Evolutionary conservation across 2,797 vertebrate genomes (phyloP), one percentile per base, ranked within the genome.

Genomic region (Enteromius unitaeniatus): DNA sequence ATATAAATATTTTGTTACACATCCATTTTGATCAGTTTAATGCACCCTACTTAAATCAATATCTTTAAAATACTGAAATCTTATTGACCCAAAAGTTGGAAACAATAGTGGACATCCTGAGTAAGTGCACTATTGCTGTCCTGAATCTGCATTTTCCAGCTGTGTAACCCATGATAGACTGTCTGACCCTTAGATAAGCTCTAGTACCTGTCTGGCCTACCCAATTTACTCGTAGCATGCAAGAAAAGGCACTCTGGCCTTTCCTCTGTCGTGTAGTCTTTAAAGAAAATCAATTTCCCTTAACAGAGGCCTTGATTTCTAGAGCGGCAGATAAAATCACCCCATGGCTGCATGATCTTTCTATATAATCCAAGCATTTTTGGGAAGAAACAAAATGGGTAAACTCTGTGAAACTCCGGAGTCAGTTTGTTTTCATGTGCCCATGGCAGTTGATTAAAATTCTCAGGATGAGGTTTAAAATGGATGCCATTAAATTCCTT

Each of bases 241-340:
- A 67, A 70, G 21, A 62, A 74, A 79, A 73, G 49, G 13, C 9
- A 6, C 67, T 68, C 80, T 68, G 81, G 78, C 40, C 69, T 68
- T 83, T 87, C 64, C 62, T 79, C 78, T 49, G 70, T 73, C 51
- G 2, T 67, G 84, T 83, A 81, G 74, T 83, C 78, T 84, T 83
- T 55, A 76, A 84, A 84, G 79, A 31, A 86, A 88, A 88, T 87
- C 85, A 72, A 77, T 87, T 81, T 85, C 77, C 58, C 64, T 65
- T 37, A 85, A 84, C 78, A 75, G 42, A 78, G 62, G 17, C 65
- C 70, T 80, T 84, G 85, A 82, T 84, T 84, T 82, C 75, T 77
- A 79, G 49, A 73, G 31, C 47, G 40, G 40, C 67, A 84, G 40
- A 4, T 47, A 75, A 85, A 85, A 81, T 81, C 62, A 72, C 64